Percentiles rank a stretch among this genome's conserved stretches.
Conservation (phyloP, 1,140 invertebrate genomes). For the Sycophaga agraensis region DNA sequence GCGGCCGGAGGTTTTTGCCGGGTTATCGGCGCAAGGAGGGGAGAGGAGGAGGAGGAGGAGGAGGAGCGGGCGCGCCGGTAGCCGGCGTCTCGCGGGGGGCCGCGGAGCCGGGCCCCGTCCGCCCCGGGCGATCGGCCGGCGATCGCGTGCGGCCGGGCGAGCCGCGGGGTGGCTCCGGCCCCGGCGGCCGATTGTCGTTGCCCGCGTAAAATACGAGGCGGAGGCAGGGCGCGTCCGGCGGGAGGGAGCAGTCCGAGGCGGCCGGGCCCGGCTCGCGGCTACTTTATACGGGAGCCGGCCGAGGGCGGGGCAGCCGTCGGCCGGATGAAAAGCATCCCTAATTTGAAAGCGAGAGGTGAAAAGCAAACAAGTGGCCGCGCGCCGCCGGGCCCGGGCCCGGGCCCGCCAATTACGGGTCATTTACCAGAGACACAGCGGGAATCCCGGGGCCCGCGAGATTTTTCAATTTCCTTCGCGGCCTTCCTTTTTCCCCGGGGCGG, state of each 20-base stretch:
- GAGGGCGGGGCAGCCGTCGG: slow-evolving; percentile 38
- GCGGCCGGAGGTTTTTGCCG: too few species aligned
- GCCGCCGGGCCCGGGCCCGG: slow-evolving; percentile 8
- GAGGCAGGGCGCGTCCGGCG: too few species aligned
- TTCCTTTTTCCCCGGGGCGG: not conserved
- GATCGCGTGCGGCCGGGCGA: slow-evolving; percentile 7
- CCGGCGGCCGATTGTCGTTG: slow-evolving; percentile 1
- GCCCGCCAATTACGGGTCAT: slow-evolving; percentile 30
- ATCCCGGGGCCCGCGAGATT: slow-evolving; percentile 6
- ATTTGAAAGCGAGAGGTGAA: slow-evolving; percentile 38
- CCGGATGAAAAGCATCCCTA: slow-evolving; percentile 40
- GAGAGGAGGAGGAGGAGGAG: too few species aligned
- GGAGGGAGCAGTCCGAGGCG: slow-evolving; percentile 21
- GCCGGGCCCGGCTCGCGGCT: slow-evolving; percentile 3
- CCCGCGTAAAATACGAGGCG: slow-evolving; percentile 18
- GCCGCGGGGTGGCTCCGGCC: not conserved
- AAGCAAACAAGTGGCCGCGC: slow-evolving; percentile 33
- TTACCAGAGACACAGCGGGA: slow-evolving; percentile 31
- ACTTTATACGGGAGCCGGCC: slow-evolving; percentile 35
- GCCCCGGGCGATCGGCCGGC: too few species aligned
- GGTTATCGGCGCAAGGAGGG: not conserved
- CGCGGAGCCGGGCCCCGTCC: too few species aligned
- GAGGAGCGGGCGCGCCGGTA: too few species aligned
- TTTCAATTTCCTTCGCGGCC: slow-evolving; percentile 14
- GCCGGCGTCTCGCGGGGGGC: too few species aligned